These are phyloP conservation scores for Eilema griseolum DNA, from an alignment of 2,888 invertebrate species.

Conservation along the genomic window DNA sequence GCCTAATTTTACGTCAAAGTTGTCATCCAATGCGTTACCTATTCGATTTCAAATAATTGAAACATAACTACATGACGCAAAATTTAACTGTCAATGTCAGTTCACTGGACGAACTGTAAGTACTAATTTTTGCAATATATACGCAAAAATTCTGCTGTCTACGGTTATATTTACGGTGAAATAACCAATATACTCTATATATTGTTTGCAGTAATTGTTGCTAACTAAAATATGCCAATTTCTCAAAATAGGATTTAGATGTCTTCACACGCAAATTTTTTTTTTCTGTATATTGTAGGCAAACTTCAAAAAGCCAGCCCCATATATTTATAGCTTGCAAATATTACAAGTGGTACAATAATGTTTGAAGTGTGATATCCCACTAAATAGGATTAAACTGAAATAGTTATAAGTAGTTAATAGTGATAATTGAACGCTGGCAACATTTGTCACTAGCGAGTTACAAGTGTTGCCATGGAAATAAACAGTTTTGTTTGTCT, in stretches of 20 bases:
- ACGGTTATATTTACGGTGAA: too few relatives aligned
- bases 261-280: conserved; percentile 5
- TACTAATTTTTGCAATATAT: background rate
- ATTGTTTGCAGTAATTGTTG: background rate
- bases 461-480: conserved; percentile 39
- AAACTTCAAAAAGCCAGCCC: conserved; percentile 21
- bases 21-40: too few relatives aligned
- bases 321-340: conserved; percentile 29
- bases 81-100: too few relatives aligned
- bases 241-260: too few relatives aligned
- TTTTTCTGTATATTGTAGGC: conserved; percentile 20
- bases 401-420: conserved; percentile 58
- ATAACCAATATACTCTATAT: too few relatives aligned
- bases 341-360: conserved; percentile 47
- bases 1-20: too few relatives aligned
- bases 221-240: background rate
- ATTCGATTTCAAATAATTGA: too few relatives aligned
- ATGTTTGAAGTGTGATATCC: conserved; percentile 56
- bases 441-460: conserved; percentile 44
- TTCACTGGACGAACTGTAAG: too few relatives aligned
- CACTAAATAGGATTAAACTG: conserved; percentile 45
- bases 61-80: too few relatives aligned
- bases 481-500: conserved; percentile 6
- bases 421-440: conserved; percentile 48
- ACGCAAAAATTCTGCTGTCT: background rate